Conservation (phyloP, 2,113 vertebrate species). For the Epinephelus lanceolatus region DNA sequence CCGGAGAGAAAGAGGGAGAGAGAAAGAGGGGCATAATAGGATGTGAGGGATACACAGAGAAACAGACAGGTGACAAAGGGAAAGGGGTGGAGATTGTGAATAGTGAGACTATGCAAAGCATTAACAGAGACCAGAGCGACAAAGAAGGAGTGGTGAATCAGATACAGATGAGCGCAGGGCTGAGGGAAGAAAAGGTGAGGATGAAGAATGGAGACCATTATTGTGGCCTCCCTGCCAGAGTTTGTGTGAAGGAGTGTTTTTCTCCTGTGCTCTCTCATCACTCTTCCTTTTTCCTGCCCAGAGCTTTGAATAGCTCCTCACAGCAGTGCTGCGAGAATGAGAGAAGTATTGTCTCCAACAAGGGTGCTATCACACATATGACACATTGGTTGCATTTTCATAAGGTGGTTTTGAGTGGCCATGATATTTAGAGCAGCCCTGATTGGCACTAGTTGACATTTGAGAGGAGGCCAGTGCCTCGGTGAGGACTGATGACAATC, state of each 20-base stretch:
- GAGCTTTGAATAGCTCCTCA: constrained; percentile 37
- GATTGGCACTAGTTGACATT: constrained; percentile 76
- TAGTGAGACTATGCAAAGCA: constrained; percentile 52
- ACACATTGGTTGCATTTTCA: constrained; percentile 33
- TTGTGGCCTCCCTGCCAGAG: constrained; percentile 30
- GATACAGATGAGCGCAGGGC: constrained; percentile 45
- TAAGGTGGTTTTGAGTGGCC: constrained; percentile 28
- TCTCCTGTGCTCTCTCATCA: constrained; percentile 24
- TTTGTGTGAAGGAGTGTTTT: constrained; percentile 30
- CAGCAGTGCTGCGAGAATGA: background rate
- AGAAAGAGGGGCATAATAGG: constrained; percentile 40
- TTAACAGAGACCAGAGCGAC: constrained; percentile 19
- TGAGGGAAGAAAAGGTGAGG: constrained; percentile 15
- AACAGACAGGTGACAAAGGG: constrained; percentile 52
- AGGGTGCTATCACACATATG: background rate
- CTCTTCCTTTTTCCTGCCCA: constrained; percentile 6
- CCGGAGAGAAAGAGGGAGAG: constrained; percentile 11
- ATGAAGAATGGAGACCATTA: constrained; percentile 60
- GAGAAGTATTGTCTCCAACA: constrained; percentile 42
- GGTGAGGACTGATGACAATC: constrained; percentile 55
- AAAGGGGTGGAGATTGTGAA: constrained; percentile 26
- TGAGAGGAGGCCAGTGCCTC: constrained; percentile 46
- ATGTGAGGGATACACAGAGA: constrained; percentile 58
- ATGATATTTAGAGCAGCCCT: constrained; percentile 68
- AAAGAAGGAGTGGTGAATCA: constrained; percentile 43